Conservation (phyloP, 2,797 vertebrate genomes). For the Girardinus metallicus region DNA sequence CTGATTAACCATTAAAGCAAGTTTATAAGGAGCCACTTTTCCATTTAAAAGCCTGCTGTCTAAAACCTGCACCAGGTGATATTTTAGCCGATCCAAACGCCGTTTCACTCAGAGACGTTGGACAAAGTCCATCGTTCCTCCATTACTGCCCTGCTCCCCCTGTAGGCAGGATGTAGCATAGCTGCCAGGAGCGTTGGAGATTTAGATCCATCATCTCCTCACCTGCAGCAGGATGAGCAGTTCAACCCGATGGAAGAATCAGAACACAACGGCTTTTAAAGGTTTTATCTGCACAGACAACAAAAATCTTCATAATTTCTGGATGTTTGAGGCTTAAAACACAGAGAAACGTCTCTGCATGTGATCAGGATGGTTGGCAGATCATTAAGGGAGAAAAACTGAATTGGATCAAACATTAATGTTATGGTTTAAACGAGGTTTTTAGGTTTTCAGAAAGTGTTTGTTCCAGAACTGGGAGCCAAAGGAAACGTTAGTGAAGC, state of each 20-base stretch:
- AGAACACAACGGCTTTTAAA: not conserved
- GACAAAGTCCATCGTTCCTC: not conserved
- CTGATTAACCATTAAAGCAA: too few relatives aligned
- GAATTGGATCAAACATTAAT: not conserved
- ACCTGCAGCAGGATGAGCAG: not conserved
- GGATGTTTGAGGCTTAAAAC: not conserved
- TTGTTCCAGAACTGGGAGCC: not conserved
- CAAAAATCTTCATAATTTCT: not conserved
- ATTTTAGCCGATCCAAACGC: not conserved
- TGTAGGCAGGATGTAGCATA: not conserved
- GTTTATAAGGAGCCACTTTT: not conserved
- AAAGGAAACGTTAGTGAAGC: not conserved
- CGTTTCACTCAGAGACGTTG: not conserved
- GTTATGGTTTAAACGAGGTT: not conserved
- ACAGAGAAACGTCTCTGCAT: not conserved
- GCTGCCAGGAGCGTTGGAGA: not conserved
- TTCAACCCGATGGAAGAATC: not conserved
- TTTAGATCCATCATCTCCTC: not conserved
- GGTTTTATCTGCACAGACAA: not conserved
- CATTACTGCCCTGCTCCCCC: not conserved
- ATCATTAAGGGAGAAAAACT: not conserved
- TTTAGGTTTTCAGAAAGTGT: not conserved
- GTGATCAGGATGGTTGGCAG: not conserved
- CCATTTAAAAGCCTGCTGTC: not conserved
- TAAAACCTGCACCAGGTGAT: not conserved